Conservation (phyloP, 2,113 vertebrate species). For the rat (Rattus norvegicus) region DNA sequence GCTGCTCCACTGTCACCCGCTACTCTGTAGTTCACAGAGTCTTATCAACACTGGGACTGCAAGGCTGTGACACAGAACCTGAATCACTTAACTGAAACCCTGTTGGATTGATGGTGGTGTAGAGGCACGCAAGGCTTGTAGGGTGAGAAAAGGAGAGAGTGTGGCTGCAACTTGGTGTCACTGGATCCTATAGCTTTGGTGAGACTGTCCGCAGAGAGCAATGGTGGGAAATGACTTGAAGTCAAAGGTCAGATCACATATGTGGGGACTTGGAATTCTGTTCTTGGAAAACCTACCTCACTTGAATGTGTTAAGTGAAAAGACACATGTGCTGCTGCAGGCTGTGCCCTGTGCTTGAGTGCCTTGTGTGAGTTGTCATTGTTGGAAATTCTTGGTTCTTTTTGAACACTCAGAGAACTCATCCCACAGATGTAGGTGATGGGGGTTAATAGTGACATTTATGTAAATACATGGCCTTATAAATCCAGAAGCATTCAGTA, state of each 20-base stretch:
- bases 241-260: conserved; percentile 92
- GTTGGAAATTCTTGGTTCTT: conserved; percentile 92
- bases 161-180: conserved; percentile 95
- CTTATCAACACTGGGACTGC: conserved; percentile 91
- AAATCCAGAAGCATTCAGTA: neutral
- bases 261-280: conserved; percentile 90
- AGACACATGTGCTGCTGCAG: conserved; percentile 94
- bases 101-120: conserved; percentile 98
- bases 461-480: neutral
- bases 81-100: conserved; percentile 90
- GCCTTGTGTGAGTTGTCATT: conserved; percentile 99
- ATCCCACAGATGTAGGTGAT: conserved; percentile 50
- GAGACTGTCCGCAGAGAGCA: conserved; percentile 95
- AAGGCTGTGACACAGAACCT: conserved; percentile 92
- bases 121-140: conserved; percentile 97
- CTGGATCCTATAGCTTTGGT: conserved; percentile 96
- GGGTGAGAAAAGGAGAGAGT: conserved; percentile 93
- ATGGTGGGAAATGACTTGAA: conserved; percentile 91
- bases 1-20: conserved; percentile 98
- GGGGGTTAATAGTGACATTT: neutral
- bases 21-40: conserved; percentile 92
- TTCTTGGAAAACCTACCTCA: conserved; percentile 89
- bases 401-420: conserved; percentile 78
- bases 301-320: conserved; percentile 94
- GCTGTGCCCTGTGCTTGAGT: conserved; percentile 93